Percentiles rank a stretch among this genome's conserved stretches.
Evolutionary conservation across 2,888 invertebrate genomes (phyloP).

Genomic region (Entomobrya proxima): DNA sequence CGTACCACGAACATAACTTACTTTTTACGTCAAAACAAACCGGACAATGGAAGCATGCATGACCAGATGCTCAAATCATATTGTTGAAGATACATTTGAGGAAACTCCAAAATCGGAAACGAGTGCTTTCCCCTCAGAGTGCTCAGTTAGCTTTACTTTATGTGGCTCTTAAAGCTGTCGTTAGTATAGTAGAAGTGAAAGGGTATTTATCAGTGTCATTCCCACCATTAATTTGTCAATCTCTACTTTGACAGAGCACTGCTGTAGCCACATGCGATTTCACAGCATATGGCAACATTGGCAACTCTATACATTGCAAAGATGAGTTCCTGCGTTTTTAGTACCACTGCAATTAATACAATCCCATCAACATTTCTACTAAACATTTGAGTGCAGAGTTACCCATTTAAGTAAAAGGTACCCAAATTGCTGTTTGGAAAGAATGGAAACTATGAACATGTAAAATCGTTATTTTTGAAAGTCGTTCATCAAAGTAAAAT

Average conservation of each 20-base stretch:
- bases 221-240: conserved; percentile 63
- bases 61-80: not conserved
- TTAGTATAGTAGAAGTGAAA: conserved; percentile 24
- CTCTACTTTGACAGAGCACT: conserved; percentile 3
- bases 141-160: not conserved
- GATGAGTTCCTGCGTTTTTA: too few relatives aligned
- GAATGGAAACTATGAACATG: too few relatives aligned
- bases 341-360: too few relatives aligned
- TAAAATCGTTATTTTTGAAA: too few relatives aligned
- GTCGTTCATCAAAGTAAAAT: too few relatives aligned
- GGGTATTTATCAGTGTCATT: conserved; percentile 63
- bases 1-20: not conserved
- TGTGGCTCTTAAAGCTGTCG: not conserved
- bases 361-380: too few relatives aligned
- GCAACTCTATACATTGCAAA: too few relatives aligned
- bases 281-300: too few relatives aligned
- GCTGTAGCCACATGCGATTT: too few relatives aligned
- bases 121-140: not conserved
- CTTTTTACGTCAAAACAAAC: not conserved
- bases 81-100: not conserved
- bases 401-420: too few relatives aligned
- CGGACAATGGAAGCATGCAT: not conserved
- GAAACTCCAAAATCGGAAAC: not conserved
- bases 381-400: too few relatives aligned
- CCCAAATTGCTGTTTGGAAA: too few relatives aligned